Base-by-base conservation (phyloP, 1,140 invertebrate species). In the Drosophila mayri region DNA sequence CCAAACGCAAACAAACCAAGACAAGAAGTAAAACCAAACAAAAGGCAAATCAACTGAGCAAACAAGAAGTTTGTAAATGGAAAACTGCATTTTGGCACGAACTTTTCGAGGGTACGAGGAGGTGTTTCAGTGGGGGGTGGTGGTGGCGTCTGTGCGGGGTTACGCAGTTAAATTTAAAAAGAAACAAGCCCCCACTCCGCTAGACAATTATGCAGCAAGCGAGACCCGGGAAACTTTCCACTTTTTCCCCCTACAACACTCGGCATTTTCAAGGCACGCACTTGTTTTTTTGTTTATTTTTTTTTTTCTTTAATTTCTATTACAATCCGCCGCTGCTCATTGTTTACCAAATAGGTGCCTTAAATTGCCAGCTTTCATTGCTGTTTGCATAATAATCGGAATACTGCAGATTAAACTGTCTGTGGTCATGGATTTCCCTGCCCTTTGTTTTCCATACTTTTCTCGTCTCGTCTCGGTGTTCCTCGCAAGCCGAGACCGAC, bases 41-140 rank as follows among this genome's bases (percentile, higher is more conserved):
- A 66, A 59, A 72, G 52, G 43, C 60, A 66, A 81, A 81, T 65
- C 59, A 62, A 60, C 44, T 58, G 32, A 58, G 38, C 60, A 60
- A 75, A 75, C 57, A 75, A 79, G 66, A 80, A 81, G 59, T 66
- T 86, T 74, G 67, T 59, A 43, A 76, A 72, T 43, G 41, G 32
- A 68, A 85, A 87, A 87, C 79, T 88, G 73, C 80, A 81, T 84
- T 81, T 87, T 74, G 65, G 78, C 84, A 87, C 84, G 84, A 81
- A 88, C 46, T 62, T 60, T 64, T 35, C 11, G 40, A 25, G 10
- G 22, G 28, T n/a, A 7, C 9, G 18, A 22, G 37, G 43, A 18
- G 14, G 60, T 28, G 54, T 20, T 32, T 50, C 14, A 1, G 2
- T 18, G 11, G 16, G 11, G 32, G 11, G 16, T 8, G 32, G 14